A percentile compares a stretch with the other conserved stretches of the same genome.
Evolutionary conservation across 2,797 vertebrate species (phyloP).

Genomic region (Spea hammondii): DNA sequence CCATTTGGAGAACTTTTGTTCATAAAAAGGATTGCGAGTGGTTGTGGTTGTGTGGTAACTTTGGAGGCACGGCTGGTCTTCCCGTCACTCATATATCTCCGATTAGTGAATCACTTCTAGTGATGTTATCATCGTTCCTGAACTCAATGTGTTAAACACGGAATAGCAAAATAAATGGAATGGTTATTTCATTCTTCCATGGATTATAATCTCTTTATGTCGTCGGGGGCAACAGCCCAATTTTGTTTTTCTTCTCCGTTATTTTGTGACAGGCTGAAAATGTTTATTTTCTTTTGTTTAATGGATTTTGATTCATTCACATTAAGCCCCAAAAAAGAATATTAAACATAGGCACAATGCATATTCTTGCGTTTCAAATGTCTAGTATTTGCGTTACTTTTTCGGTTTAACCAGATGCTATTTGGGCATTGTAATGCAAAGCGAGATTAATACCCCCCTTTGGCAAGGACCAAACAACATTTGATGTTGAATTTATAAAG

Average conservation of each 20-base stretch:
- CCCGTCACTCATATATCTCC: too few species aligned
- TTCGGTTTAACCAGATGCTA: constrained; percentile 60
- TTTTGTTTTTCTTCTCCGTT: background rate
- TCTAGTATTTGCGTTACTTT: constrained; percentile 55
- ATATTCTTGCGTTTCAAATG: constrained; percentile 34
- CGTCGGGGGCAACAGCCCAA: background rate
- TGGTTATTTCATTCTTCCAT: too few species aligned
- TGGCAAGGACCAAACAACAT: constrained; percentile 61
- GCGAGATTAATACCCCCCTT: constrained; percentile 49
- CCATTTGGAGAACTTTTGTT: too few species aligned
- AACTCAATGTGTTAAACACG: too few species aligned
- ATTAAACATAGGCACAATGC: background rate
- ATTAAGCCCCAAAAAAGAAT: background rate
- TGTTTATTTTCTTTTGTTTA: background rate
- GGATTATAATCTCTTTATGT: background rate
- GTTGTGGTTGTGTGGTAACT: too few species aligned
- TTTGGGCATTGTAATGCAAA: constrained; percentile 55
- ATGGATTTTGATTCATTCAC: background rate
- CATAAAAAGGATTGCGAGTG: too few species aligned
- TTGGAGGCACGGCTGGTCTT: too few species aligned
- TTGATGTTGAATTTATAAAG: constrained; percentile 56
- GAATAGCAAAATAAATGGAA: too few species aligned
- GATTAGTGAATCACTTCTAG: too few species aligned
- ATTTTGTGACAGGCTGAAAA: background rate
- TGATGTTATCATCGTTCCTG: too few species aligned